Evolutionary conservation across 2,797 vertebrate species (phyloP).

Genomic region (Oryzias sinensis): DNA sequence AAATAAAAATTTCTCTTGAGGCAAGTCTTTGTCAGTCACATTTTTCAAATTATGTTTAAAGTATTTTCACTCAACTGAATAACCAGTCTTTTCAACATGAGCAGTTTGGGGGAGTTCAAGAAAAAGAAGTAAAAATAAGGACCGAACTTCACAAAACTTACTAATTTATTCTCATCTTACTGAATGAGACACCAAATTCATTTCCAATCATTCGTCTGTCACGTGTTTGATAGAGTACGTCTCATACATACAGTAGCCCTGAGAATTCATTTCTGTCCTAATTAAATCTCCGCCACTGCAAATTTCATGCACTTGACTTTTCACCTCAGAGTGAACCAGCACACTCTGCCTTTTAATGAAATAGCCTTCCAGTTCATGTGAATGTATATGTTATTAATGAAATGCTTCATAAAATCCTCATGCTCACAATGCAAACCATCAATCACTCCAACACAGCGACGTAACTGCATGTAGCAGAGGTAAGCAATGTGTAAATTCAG

Average conservation of each 20-base stretch:
- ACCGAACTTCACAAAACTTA: constrained; percentile 20
- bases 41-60: too few species aligned
- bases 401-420: constrained; percentile 19
- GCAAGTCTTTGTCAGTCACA: too few species aligned
- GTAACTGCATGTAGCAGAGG: constrained; percentile 42
- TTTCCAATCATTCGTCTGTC: constrained; percentile 53
- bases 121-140: neutral
- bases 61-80: too few species aligned
- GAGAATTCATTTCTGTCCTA: constrained; percentile 49
- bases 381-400: constrained; percentile 55
- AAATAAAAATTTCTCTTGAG: too few species aligned
- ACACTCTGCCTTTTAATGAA: constrained; percentile 50
- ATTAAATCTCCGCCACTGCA: constrained; percentile 25
- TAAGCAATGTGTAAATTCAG: constrained; percentile 42
- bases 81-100: constrained; percentile 34
- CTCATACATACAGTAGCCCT: constrained; percentile 55
- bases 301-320: constrained; percentile 63
- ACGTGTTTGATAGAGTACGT: constrained; percentile 51
- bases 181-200: constrained; percentile 49
- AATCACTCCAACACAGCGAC: constrained; percentile 50
- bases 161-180: constrained; percentile 38
- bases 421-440: constrained; percentile 47
- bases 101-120: constrained; percentile 3
- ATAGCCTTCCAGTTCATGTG: constrained; percentile 30
- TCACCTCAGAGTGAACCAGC: constrained; percentile 39